Percentiles rank a stretch among this genome's conserved stretches.
Conservation (phyloP, 2,113 vertebrate species). For the Danio rerio region DNA sequence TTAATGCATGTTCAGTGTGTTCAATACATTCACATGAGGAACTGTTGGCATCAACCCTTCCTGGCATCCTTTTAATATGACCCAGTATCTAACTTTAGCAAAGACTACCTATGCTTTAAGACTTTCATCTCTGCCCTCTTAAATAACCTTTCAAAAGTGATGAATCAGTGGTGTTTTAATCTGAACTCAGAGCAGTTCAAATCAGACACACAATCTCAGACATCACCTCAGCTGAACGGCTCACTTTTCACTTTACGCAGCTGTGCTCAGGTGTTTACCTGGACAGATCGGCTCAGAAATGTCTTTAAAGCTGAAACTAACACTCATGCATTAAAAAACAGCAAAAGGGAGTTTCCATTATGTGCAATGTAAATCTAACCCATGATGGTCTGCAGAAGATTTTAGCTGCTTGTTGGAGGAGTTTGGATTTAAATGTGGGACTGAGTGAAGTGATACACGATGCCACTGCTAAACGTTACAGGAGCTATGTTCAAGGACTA, state of each 20-base stretch:
- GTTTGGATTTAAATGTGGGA: conserved; percentile 2
- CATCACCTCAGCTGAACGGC: conserved; percentile 1
- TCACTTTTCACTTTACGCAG: conserved; percentile 4
- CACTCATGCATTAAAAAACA: conserved; percentile 40
- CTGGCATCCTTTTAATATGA: background rate
- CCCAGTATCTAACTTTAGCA: background rate
- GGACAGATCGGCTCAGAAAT: conserved; percentile 15
- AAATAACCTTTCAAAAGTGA: too few relatives aligned
- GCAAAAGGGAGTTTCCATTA: conserved; percentile 39
- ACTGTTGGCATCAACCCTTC: background rate
- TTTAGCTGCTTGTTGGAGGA: background rate
- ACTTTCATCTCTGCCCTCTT: background rate
- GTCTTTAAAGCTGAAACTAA: conserved; percentile 41
- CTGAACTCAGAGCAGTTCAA: background rate
- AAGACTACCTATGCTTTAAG: background rate
- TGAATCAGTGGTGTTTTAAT: background rate
- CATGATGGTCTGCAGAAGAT: conserved; percentile 6
- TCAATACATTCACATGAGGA: background rate
- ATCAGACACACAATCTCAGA: conserved; percentile 31
- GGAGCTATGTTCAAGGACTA: background rate
- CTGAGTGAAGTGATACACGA: background rate
- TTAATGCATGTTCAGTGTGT: background rate
- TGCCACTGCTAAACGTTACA: background rate
- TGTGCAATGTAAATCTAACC: conserved; percentile 37
- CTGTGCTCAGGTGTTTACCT: conserved; percentile 15